Base-by-base conservation (phyloP, 2,797 vertebrate genomes). In the Borostomias antarcticus region DNA sequence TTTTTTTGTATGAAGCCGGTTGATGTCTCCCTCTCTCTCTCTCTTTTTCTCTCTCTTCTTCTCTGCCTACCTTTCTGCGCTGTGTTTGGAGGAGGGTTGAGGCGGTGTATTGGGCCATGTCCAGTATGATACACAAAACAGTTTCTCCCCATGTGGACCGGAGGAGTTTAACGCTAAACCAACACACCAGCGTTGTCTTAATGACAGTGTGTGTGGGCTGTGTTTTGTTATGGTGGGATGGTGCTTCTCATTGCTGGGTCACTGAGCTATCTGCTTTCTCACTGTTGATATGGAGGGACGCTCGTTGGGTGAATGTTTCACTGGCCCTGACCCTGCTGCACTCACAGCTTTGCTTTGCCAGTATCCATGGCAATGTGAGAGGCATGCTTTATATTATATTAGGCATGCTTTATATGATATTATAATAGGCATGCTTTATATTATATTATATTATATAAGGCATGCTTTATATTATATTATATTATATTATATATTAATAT, bases 391-490 rank as follows among this genome's bases (percentile, higher is more conserved):
- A n/a, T n/a, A n/a, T n/a, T n/a, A n/a, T n/a, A n/a, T n/a, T n/a
- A n/a, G n/a, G n/a, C n/a, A n/a, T n/a, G n/a, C n/a, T n/a, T n/a
- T n/a, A n/a, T n/a, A n/a, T n/a, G n/a, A n/a, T n/a, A n/a, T n/a
- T n/a, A n/a, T n/a, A n/a, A n/a, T n/a, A n/a, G n/a, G n/a, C n/a
- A n/a, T n/a, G n/a, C n/a, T n/a, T n/a, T n/a, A n/a, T n/a, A n/a
- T n/a, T n/a, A n/a, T n/a, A n/a, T n/a, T n/a, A n/a, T n/a, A n/a
- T n/a, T n/a, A n/a, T n/a, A n/a, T n/a, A n/a, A n/a, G n/a, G 56
- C 60, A n/a, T 47, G 1, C 7, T 13, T 13, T 37, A 77, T 85
- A 80, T n/a, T n/a, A n/a, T n/a, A n/a, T n/a, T n/a, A n/a, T n/a
- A n/a, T n/a, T n/a, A n/a, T n/a, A n/a, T n/a, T n/a, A n/a, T n/a